Evolutionary conservation across 2,113 vertebrate species (phyloP).

Genomic region (Xiphophorus hellerii): DNA sequence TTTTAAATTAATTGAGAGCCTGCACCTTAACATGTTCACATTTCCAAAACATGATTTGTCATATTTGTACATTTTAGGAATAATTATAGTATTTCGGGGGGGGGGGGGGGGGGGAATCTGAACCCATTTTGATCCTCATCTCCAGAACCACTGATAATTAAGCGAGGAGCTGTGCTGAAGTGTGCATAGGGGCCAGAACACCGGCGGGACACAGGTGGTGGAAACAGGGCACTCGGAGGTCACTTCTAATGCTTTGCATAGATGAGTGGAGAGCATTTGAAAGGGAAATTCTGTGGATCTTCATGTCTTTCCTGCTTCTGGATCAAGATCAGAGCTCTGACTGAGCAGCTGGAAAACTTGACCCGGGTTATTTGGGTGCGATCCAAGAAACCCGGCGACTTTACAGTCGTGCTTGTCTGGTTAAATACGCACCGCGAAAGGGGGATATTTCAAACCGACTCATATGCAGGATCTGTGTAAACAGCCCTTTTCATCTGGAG

Average conservation of each 20-base stretch:
- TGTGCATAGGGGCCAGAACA: no score
- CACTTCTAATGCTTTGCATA: slow-evolving; percentile 27
- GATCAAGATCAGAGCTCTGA: not conserved
- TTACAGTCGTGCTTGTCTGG: not conserved
- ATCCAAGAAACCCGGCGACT: slow-evolving; percentile 1
- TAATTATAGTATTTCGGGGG: no score
- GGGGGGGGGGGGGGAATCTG: no score
- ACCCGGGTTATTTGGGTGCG: slow-evolving; percentile 12
- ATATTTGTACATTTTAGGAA: no score
- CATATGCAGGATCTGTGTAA: not conserved
- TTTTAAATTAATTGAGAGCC: not conserved
- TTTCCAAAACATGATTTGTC: no score
- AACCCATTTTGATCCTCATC: no score
- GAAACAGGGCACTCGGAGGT: slow-evolving; percentile 6
- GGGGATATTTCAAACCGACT: not conserved
- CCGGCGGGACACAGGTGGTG: slow-evolving; percentile 13
- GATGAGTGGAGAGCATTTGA: slow-evolving; percentile 24
- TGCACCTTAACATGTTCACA: no score
- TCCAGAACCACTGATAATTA: not conserved
- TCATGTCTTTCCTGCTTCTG: slow-evolving; percentile 1
- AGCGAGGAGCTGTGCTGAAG: not conserved
- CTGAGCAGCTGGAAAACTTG: not conserved
- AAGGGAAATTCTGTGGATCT: slow-evolving; percentile 27
- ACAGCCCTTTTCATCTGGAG: not conserved
- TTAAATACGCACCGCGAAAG: not conserved